Base-by-base conservation (phyloP, 1,140 invertebrate genomes). In the Dendroctonus ponderosae region DNA sequence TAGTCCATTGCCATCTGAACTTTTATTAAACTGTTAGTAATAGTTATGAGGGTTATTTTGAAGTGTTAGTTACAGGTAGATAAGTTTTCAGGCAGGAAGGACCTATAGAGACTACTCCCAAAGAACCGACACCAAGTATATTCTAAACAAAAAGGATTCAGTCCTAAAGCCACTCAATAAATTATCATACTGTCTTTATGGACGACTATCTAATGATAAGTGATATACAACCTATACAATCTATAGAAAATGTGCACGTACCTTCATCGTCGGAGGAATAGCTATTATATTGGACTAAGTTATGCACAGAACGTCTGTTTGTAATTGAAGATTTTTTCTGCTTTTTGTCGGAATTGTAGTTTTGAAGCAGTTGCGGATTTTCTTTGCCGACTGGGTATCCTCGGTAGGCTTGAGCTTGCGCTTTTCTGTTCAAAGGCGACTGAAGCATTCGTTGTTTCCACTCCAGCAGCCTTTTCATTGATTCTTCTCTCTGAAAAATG, bases 391-490 rank as follows among this genome's bases (percentile, higher is more conserved):
- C 65, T 39, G 54, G 37, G 51, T 74, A 71, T n/a, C 62, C 61
- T 56, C 69, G 66, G 53, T 82, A 82, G 48, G 79, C 82, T 60
- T 82, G 79, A 52, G 64, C 49, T 54, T 83, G 81, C 37, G 83
- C 74, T 67, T 93, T 93, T 60, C 91, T 84, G 14, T 91, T 93
- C 60, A 94, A 77, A 9, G 93, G 92, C 14, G 90, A 92, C 76
- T 94, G 92, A 67, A 94, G 80, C 93, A 95, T 95, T 73, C 92
- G 83, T 79, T 95, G 92, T 78, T 95, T 95, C 93, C 93, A 95
- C 80, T 94, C 92, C 8, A 94, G 79, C 64, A 95, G 78, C 9
- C 93, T 83, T 80, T 92, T 93, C 91, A 95, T 94, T 5, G 92
- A 94, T 79, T 94, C 92, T 82, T 94, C 92, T 38, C 91, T 66